Evolutionary conservation across 1,140 invertebrate genomes (phyloP), one percentile per base, ranked within the genome.

Genomic region (Hylaeus volcanicus): DNA sequence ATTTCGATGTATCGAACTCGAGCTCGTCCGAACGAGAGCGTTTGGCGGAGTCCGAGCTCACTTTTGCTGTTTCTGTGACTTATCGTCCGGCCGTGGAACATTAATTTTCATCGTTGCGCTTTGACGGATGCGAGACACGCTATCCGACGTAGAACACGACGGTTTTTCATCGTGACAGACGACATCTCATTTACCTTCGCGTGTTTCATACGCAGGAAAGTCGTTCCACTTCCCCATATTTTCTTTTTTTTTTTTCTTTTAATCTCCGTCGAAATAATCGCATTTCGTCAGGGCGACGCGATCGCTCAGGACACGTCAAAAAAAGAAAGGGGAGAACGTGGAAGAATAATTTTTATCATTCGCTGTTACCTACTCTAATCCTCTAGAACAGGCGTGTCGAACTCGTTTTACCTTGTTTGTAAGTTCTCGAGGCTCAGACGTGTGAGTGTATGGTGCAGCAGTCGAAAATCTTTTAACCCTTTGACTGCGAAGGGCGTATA

Each of bases 111-210:
- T 81, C 68, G 78, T 11, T 58, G 84, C 73, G 64, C 74, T 85
- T 86, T 86, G 83, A 86, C 78, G 84, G 76, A 77, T 80, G 70
- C 69, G 83, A 77, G 61, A 81, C 77, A 84, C 82, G 61, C 72
- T 81, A 65, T 74, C 73, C 53, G 71, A 65, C 76, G n/a, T 74
- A 72, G 75, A 80, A 37, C 76, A 78, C 61, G 83, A 53, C 61
- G 64, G 56, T 77, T 86, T 81, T 81, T 77, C 83, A 85, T 81
- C 83, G 79, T 85, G 84, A 85, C 84, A 60, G 79, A 86, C 77
- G 69, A 64, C 83, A 68, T 80, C 83, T 86, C 84, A 85, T 86
- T 85, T 77, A 85, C 56, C 79, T 63, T 48, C 51, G 55, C 73
- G 61, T 61, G 64, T 74, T 81, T 74, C 73, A 51, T 77, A 73